phyloP scores from a whole-genome alignment of 2,113 vertebrate genomes.

The Xenopus laevis region DNA sequence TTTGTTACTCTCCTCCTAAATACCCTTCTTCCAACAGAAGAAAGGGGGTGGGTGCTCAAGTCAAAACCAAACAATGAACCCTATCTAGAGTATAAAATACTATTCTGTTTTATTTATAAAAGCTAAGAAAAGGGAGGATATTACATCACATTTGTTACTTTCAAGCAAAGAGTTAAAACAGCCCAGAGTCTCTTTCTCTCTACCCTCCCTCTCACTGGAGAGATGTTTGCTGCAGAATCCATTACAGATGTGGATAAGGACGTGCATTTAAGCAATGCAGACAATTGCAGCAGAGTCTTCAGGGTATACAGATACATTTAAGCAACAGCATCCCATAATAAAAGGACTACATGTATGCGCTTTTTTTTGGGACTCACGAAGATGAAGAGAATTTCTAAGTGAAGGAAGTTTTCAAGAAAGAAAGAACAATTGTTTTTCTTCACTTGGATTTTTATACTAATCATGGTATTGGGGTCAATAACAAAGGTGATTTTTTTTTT shows the following conservation, averaged over 20 bases:
- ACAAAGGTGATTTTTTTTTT: constrained; percentile 22
- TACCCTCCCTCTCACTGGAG: constrained; percentile 19
- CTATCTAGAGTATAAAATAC: no score
- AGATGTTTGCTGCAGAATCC: constrained; percentile 27
- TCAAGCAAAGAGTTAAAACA: constrained; percentile 16
- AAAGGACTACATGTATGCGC: neutral
- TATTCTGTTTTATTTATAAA: neutral
- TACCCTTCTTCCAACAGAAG: neutral
- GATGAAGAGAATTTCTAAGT: neutral
- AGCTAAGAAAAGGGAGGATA: constrained; percentile 1
- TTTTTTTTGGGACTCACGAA: neutral
- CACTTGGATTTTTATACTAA: neutral
- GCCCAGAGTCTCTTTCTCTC: neutral
- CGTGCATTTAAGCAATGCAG: constrained; percentile 18
- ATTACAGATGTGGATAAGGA: constrained; percentile 19
- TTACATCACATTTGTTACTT: neutral
- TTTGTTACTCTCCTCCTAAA: constrained; percentile 2
- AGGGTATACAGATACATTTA: neutral
- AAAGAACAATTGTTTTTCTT: neutral
- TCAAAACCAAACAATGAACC: neutral
- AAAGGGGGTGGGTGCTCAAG: neutral
- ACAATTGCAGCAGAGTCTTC: constrained; percentile 4
- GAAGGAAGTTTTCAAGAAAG: neutral
- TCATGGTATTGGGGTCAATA: constrained; percentile 1
- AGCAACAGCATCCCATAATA: neutral